phyloP scores from a whole-genome alignment of 2,888 invertebrate species.

The Diarsia rubi region DNA sequence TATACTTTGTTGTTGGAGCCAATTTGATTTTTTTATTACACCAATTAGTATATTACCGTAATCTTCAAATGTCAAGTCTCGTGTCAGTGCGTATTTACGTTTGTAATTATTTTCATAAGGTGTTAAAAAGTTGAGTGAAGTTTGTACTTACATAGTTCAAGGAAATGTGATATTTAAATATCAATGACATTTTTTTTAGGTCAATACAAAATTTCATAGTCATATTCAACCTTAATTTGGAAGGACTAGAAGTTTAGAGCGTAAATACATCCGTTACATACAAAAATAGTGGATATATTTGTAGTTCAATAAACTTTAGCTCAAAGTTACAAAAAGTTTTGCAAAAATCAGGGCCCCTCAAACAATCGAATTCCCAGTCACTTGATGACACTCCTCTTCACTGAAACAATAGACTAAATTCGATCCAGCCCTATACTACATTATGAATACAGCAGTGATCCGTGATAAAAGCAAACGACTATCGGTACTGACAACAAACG shows the following conservation, averaged over 20 bases:
- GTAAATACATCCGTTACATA: not conserved
- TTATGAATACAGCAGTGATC: slow-evolving; percentile 29
- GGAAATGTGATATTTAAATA: slow-evolving; percentile 4
- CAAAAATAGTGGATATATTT: not conserved
- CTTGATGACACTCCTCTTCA: slow-evolving; percentile 37
- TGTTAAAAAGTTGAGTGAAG: not conserved
- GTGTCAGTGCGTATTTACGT: not conserved
- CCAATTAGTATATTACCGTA: not conserved
- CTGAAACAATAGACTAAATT: slow-evolving; percentile 60
- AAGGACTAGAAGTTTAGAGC: not conserved
- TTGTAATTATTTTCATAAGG: not conserved
- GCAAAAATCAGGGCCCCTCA: slow-evolving; percentile 30
- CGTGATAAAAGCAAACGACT: slow-evolving; percentile 49
- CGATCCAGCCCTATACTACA: slow-evolving; percentile 38
- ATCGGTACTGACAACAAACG: slow-evolving; percentile 35
- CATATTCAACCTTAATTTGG: not conserved
- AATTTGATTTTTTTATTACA: too few species aligned
- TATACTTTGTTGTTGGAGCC: too few species aligned
- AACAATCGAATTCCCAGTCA: slow-evolving; percentile 29
- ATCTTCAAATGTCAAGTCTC: not conserved
- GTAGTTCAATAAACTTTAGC: slow-evolving; percentile 8
- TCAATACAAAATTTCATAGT: not conserved
- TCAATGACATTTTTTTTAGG: not conserved
- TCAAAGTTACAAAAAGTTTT: not conserved
- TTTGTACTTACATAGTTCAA: not conserved